Evolutionary conservation across 64 coral and sea anemone genomes (phyloP), one percentile per base, ranked within the genome.

Genomic region (Catalaphyllia jardinei): DNA sequence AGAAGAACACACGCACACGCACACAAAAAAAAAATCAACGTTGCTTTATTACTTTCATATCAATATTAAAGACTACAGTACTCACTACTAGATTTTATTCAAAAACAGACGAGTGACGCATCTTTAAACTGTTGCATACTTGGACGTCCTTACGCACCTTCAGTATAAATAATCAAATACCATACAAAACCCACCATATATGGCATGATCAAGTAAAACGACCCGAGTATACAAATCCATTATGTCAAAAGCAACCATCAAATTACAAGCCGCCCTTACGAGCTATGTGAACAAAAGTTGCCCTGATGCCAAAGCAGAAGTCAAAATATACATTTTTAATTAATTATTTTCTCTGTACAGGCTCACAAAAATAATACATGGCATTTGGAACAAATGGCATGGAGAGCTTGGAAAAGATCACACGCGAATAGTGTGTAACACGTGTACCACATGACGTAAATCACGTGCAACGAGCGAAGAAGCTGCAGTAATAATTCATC

Each of bases 341-440:
- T 39, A 0, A 69, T 57, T 15, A 28, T 24, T 85, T 42, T 85
- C 31, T 67, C 67, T 85, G 31, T 85, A 85, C 81, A 85, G 63
- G 63, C 63, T 85, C 62, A 85, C 81, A 85, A 85, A 85, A 85
- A 85, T 85, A 85, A 71, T 85, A 71, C 81, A 83, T 63, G 33
- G 55, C 33, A 42, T 22, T 49, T 28, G 35, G 33, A 33, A 28
- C 35, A 81, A 16, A 55, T 13, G 57, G 52, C 11, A 81, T 81
- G 52, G 64, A 8, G 15, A 39, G 62, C 39, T 42, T 19, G 63
- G 10, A 85, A 67, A 27, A 71, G 30, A 52, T 49, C 63, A 69
- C 24, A 39, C 18, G 62, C 65, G 71, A 71, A 51, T 10, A 28
- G 33, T 13, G 9, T 50, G 63, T 18, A 28, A 22, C 31, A 65